Base-by-base conservation (phyloP, 1,140 invertebrate species). In the Hycleus phaleratus region DNA sequence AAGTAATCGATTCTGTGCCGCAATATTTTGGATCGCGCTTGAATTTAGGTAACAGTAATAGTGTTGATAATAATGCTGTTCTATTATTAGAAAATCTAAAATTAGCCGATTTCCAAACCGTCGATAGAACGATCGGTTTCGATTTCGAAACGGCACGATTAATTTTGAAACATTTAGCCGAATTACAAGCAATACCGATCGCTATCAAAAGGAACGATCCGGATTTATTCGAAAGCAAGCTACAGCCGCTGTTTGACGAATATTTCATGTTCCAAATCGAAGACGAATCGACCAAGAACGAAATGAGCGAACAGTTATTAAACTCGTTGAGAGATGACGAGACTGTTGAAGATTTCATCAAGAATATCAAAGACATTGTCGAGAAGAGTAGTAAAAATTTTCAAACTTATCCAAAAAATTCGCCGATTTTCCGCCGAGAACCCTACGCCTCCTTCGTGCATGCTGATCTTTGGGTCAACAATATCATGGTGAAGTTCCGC, bases 381-480 rank as follows among this genome's bases (percentile, higher is more conserved):
- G 32, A 32, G 32, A 32, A 32, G 7, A 3, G 1, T 32, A 32
- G 4, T 5, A 32, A 7, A 26, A 52, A 46, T 43, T 53, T 4
- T 45, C 38, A 65, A 11, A 59, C 32, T 1, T 50, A 55, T 0
- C 8, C 58, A 67, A 69, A 66, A 6, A 46, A 1, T 12, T 50
- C 57, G 0, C 26, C 47, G 0, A 64, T 8, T n/a, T 26, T 11
- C 7, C 12, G 26, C 3, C 53, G 47, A 25, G 67, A 78, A 57
- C 73, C 73, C 0, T 83, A 75, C 68, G 75, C 74, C 0, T 77
- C 76, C 0, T 72, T 79, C 5, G 68, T 75, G 2, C 83, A 85
- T 46, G 67, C 74, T 2, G 83, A 85, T 68, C 74, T 81, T 24
- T 84, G 82, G 82, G 71, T 76, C 3, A 84, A 84, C 60, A 85